Conservation (phyloP, 2,113 vertebrate species). For the Ifrita kowaldi region DNA sequence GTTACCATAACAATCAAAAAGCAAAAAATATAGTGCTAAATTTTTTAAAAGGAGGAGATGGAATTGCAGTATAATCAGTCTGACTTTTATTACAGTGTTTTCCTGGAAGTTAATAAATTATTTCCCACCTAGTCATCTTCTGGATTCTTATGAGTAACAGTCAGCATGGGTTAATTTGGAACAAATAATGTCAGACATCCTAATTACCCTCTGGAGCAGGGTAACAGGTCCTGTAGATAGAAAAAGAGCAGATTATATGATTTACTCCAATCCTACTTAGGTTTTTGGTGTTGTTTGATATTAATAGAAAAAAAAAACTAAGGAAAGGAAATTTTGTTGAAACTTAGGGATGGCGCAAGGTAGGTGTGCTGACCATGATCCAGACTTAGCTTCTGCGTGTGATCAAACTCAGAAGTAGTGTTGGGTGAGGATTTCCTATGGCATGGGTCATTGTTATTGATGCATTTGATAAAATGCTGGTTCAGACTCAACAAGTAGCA, state of each 20-base stretch:
- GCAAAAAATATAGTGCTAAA: background rate
- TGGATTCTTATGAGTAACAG: background rate
- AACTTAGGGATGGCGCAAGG: background rate
- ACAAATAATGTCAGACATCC: background rate
- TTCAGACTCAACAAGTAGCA: background rate
- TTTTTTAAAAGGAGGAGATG: background rate
- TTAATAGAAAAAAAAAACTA: background rate
- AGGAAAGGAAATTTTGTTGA: background rate
- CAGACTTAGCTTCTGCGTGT: background rate
- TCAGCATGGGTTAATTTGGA: background rate
- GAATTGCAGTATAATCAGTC: background rate
- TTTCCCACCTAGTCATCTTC: background rate
- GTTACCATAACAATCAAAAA: background rate
- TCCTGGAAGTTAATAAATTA: background rate
- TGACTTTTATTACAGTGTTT: background rate
- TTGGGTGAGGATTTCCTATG: background rate
- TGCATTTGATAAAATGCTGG: background rate
- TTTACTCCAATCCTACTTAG: background rate
- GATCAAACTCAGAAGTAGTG: background rate
- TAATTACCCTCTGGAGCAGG: background rate
- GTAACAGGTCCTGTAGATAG: background rate
- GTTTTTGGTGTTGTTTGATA: background rate
- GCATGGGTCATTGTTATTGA: background rate
- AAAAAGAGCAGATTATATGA: background rate
- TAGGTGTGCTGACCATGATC: background rate